Base-by-base conservation (phyloP, 2,797 vertebrate species). In the Rhabdophis nuchalis region DNA sequence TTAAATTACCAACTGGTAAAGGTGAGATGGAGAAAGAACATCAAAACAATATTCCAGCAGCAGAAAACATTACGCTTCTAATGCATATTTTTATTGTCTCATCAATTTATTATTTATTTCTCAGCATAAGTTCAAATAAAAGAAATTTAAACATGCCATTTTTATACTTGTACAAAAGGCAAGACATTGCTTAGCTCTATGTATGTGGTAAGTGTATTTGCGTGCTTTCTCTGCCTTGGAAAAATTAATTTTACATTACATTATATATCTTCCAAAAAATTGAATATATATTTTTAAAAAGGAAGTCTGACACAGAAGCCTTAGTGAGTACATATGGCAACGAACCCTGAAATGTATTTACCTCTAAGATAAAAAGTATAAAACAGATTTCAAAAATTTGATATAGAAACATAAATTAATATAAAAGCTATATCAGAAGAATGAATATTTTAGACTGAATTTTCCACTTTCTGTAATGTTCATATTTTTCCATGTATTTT, bases 31-130 rank as follows among this genome's bases (percentile, higher is more conserved):
- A 68, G 77, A 89, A 56, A 57, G 11, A 85, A 56, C 52, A 41
- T 89, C n/a, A 23, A 54, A 41, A 32, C 89, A 91, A 56, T 2
- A 0, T 86, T 90, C 89, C 68, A 90, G 56, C 18, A 93, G 18
- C 86, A 92, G 58, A 32, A 85, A 85, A 68, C 91, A 93, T 95
- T 93, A 90, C 93, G 91, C 16, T 91, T 89, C 58, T 86, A 89
- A 86, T 86, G 58, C 77, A 41, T 53, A 36, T 0, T 57, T 87
- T 90, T 92, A 92, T 87, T 92, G 94, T 93, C 50, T 93, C 89
- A 91, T 93, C 86, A 91, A 94, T 87, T 94, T 93, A 93, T 89
- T 93, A 95, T 90, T 58, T 41, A 92, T 50, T 41, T 85, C 88
- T 61, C 87, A 91, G 94, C 57, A 91, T 87, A 93, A 85, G 90